These are phyloP conservation scores for Griposia aprilina DNA, from an alignment of 2,888 invertebrate genomes.

Conservation along the genomic window DNA sequence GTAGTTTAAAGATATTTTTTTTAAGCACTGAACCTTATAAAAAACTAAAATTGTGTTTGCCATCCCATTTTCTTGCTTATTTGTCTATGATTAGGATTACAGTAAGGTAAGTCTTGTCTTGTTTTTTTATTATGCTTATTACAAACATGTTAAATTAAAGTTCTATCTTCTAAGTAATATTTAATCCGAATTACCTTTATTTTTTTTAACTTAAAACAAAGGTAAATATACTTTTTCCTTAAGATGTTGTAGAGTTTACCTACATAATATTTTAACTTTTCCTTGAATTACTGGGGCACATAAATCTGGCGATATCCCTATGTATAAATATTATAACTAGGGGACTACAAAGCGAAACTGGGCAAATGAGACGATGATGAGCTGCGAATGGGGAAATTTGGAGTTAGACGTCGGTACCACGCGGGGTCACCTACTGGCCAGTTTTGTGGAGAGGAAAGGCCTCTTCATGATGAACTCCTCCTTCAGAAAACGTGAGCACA, in stretches of 20 bases:
- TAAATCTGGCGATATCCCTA: conserved; percentile 2
- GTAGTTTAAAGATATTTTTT: neutral
- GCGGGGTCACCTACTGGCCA: too few relatives aligned
- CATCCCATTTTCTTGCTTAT: neutral
- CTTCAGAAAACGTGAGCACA: too few relatives aligned
- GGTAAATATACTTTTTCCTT: neutral
- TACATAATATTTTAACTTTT: neutral
- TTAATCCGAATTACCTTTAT: neutral
- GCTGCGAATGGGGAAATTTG: too few relatives aligned
- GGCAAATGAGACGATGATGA: too few relatives aligned
- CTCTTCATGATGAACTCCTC: too few relatives aligned
- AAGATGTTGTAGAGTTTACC: neutral
- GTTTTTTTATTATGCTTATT: neutral
- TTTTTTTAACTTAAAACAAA: neutral
- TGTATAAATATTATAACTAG: neutral
- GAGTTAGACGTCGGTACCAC: too few relatives aligned
- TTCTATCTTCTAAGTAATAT: neutral
- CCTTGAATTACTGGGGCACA: neutral
- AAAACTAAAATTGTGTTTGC: neutral
- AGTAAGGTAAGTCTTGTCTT: neutral
- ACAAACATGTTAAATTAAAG: neutral
- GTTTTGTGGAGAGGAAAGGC: too few relatives aligned
- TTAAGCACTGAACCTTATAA: neutral
- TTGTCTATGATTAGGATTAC: neutral
- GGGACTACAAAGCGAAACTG: too few relatives aligned